A percentile compares a stretch with the other conserved stretches of the same genome.
phyloP scores from a whole-genome alignment of 2,113 vertebrate genomes.

The Trematocara unimaculatum region DNA sequence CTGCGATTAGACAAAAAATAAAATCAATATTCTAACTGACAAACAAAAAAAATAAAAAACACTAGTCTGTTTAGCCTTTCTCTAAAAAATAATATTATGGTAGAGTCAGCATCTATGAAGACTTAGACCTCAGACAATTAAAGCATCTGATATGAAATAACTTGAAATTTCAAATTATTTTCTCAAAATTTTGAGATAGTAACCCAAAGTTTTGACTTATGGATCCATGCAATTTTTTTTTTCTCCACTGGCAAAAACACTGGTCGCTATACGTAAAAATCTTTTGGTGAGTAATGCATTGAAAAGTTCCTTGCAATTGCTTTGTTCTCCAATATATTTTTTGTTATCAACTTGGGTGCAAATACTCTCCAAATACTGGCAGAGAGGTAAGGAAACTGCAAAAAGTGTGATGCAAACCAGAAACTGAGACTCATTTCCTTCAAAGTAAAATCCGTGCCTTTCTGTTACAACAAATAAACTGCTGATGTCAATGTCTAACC shows the following conservation, averaged over 20 bases:
- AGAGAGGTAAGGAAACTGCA: neutral
- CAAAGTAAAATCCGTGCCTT: neutral
- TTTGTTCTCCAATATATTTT: neutral
- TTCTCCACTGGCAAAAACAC: neutral
- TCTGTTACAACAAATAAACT: neutral
- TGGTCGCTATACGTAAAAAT: fast-evolving
- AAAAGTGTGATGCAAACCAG: fast-evolving
- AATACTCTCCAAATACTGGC: neutral
- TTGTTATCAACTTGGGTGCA: neutral
- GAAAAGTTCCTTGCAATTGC: neutral
- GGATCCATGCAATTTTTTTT: neutral
- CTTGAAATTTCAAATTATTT: neutral
- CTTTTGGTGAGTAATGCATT: neutral
- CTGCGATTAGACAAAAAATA: neutral
- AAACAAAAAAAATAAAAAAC: fast-evolving
- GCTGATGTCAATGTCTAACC: neutral
- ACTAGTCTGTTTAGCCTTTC: neutral
- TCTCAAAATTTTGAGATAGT: neutral
- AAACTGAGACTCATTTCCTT: neutral
- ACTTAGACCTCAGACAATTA: neutral
- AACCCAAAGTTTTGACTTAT: neutral
- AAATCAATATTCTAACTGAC: neutral
- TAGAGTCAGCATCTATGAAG: neutral
- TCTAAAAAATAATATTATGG: neutral
- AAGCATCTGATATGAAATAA: neutral